phyloP scores from a whole-genome alignment of 2,888 invertebrate genomes.

The Caenorhabditis panamensis region DNA sequence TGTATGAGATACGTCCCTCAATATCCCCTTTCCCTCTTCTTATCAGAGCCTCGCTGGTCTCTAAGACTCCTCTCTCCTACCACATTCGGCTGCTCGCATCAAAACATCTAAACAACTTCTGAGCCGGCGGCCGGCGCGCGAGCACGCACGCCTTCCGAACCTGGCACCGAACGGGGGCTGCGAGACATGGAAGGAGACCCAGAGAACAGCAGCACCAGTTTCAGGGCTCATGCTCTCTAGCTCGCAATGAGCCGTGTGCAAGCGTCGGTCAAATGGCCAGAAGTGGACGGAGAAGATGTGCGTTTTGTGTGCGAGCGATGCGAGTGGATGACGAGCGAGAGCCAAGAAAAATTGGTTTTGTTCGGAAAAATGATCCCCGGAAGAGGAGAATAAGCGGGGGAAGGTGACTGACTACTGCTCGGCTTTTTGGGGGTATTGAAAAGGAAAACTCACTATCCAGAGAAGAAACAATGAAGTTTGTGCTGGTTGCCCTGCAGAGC shows the following conservation, averaged over 20 bases:
- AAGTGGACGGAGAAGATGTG: constrained; percentile 42
- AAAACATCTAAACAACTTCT: constrained; percentile 47
- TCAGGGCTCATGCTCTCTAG: constrained; percentile 49
- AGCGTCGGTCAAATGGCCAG: constrained; percentile 32
- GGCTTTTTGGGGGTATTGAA: constrained; percentile 1
- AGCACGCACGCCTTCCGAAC: constrained; percentile 48
- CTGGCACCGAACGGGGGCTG: constrained; percentile 46
- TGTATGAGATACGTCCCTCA: neutral
- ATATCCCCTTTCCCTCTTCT: neutral
- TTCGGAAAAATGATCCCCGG: constrained; percentile 19
- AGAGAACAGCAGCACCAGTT: constrained; percentile 45
- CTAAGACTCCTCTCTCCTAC: neutral
- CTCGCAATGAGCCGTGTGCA: constrained; percentile 43
- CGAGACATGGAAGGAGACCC: constrained; percentile 21
- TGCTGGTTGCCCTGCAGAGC: constrained; percentile 80
- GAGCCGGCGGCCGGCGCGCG: constrained; percentile 22
- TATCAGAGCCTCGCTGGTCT: neutral
- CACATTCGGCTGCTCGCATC: constrained; percentile 24
- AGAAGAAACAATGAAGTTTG: constrained; percentile 83
- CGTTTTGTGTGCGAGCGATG: constrained; percentile 7
- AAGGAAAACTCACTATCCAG: constrained; percentile 82
- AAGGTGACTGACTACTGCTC: neutral
- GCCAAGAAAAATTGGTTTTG: constrained; percentile 45
- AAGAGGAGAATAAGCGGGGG: neutral
- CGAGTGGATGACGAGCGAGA: constrained; percentile 33